These are phyloP conservation scores for Hucho hucho DNA, from an alignment of 2,113 vertebrate species.

Conservation along the genomic window DNA sequence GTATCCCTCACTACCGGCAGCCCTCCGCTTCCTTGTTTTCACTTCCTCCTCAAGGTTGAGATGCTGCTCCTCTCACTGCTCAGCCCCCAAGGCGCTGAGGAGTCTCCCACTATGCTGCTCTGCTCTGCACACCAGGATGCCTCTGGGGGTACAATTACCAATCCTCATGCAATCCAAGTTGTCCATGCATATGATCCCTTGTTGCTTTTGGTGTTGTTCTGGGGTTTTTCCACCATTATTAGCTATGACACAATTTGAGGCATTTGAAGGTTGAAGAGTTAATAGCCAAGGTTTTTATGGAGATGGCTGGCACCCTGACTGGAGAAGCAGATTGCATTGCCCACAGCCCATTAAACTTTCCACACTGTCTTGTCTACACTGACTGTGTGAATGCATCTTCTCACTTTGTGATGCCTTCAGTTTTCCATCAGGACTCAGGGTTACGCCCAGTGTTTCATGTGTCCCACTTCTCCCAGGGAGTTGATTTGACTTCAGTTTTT, in stretches of 20 bases:
- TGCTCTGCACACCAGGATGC: slow-evolving; percentile 67
- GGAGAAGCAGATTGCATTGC: slow-evolving; percentile 61
- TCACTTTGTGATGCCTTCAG: slow-evolving; percentile 33
- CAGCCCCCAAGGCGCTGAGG: slow-evolving; percentile 53
- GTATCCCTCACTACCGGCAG: slow-evolving; percentile 58
- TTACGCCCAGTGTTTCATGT: neutral
- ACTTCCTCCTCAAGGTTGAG: slow-evolving; percentile 69
- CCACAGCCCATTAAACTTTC: slow-evolving; percentile 66
- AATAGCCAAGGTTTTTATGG: slow-evolving; percentile 64
- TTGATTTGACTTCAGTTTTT: neutral
- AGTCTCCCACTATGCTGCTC: slow-evolving; percentile 65
- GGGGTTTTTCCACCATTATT: slow-evolving; percentile 51
- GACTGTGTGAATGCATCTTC: slow-evolving; percentile 31
- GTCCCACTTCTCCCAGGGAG: neutral
- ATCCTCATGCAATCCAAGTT: slow-evolving; percentile 67
- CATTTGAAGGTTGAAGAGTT: slow-evolving; percentile 62
- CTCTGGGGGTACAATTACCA: slow-evolving; percentile 76
- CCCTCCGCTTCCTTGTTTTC: slow-evolving; percentile 40
- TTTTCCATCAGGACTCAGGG: neutral
- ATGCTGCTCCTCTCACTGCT: slow-evolving; percentile 49
- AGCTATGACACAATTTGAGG: slow-evolving; percentile 59
- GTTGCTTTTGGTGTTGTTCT: slow-evolving; percentile 59
- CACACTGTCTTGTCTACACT: slow-evolving; percentile 10
- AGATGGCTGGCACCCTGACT: slow-evolving; percentile 66
- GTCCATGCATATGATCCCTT: slow-evolving; percentile 72